Percentiles rank a stretch among this genome's conserved stretches.
phyloP scores from a whole-genome alignment of 1,140 invertebrate genomes.

The Delia radicum region DNA sequence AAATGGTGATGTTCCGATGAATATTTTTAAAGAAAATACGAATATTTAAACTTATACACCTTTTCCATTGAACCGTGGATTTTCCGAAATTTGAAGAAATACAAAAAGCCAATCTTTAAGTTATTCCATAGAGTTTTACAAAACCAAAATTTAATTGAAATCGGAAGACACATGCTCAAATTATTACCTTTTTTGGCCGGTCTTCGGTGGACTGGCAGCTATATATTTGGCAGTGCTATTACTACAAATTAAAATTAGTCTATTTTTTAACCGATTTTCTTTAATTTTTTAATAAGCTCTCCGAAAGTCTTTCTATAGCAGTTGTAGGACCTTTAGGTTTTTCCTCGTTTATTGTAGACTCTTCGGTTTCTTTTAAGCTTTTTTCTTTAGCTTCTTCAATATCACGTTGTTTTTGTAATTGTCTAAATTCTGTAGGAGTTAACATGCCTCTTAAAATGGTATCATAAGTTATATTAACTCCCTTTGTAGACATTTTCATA shows the following conservation, averaged over 20 bases:
- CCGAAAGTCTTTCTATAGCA: background rate
- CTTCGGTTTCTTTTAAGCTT: background rate
- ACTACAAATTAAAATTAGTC: background rate
- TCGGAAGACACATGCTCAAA: no score
- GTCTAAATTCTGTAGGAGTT: slow-evolving; percentile 69
- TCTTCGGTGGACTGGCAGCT: no score
- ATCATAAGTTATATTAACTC: slow-evolving; percentile 68
- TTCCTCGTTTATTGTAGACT: background rate
- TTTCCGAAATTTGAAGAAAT: no score
- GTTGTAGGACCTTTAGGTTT: background rate
- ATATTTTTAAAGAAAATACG: no score
- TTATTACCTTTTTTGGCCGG: no score
- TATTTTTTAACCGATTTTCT: background rate
- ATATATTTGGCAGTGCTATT: background rate
- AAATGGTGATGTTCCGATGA: no score
- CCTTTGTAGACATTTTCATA: slow-evolving; percentile 69
- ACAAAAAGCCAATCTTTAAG: no score
- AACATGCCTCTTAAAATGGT: slow-evolving; percentile 70
- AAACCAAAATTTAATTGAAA: no score
- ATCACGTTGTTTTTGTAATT: slow-evolving; percentile 58
- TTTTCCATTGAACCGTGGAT: no score
- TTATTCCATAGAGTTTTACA: no score
- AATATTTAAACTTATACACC: no score
- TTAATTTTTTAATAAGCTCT: background rate
- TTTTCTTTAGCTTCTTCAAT: slow-evolving; percentile 46